Percentiles rank a stretch among this genome's conserved stretches.
These are phyloP conservation scores for Rachycentron canadum DNA, from an alignment of 2,797 vertebrate genomes.

Conservation along the genomic window DNA sequence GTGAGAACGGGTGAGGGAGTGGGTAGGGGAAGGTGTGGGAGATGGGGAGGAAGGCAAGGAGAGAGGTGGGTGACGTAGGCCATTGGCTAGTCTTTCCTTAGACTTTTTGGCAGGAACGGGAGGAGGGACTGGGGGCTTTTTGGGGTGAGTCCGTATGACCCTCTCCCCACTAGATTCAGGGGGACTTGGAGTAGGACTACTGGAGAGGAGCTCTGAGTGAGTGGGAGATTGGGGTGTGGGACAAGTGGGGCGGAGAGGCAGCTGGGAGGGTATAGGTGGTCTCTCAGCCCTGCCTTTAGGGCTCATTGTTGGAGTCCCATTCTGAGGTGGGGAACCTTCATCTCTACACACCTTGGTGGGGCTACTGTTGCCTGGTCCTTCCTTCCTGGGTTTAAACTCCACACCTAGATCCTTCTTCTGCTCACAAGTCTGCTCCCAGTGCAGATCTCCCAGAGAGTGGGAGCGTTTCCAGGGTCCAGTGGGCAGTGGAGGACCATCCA, in stretches of 20 bases:
- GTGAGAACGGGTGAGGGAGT: slow-evolving; percentile 74
- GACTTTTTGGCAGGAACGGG: slow-evolving; percentile 97
- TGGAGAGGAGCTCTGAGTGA: slow-evolving; percentile 63
- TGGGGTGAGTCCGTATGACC: slow-evolving; percentile 86
- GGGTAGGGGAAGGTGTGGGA: slow-evolving; percentile 74
- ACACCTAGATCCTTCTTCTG: slow-evolving; percentile 64
- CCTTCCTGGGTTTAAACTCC: slow-evolving; percentile 52
- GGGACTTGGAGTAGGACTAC: slow-evolving; percentile 72
- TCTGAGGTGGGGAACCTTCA: slow-evolving; percentile 42
- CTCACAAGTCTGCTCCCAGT: slow-evolving; percentile 81
- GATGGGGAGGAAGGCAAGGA: slow-evolving; percentile 81
- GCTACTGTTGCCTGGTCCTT: slow-evolving; percentile 29
- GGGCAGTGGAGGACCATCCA: slow-evolving; percentile 83
- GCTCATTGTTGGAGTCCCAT: slow-evolving; percentile 57
- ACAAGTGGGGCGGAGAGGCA: slow-evolving; percentile 67
- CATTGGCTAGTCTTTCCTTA: slow-evolving; percentile 92
- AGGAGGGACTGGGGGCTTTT: slow-evolving; percentile 93
- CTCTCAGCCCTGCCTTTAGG: slow-evolving; percentile 64
- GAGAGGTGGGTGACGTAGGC: slow-evolving; percentile 85
- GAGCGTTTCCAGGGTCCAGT: slow-evolving; percentile 89
- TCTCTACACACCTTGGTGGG: slow-evolving; percentile 53
- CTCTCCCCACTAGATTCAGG: slow-evolving; percentile 71
- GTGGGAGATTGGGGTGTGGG: slow-evolving; percentile 39
- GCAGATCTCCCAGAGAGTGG: slow-evolving; percentile 93
- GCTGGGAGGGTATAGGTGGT: slow-evolving; percentile 77